Evolutionary conservation across 2,888 invertebrate species (phyloP).

Genomic region (Andrena praecox): DNA sequence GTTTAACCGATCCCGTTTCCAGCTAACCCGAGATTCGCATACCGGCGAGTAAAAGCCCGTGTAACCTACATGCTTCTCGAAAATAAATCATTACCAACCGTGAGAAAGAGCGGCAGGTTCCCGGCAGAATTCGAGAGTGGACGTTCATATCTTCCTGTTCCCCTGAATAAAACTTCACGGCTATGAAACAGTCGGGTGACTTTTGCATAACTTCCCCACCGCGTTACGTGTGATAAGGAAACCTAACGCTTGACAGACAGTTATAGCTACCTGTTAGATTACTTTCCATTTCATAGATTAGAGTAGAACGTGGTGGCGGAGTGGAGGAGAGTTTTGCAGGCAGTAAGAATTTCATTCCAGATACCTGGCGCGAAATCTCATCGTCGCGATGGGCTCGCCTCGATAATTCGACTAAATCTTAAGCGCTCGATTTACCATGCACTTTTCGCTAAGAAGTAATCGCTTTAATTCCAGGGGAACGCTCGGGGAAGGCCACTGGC

Average conservation of each 20-base stretch:
- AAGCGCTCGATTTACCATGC: neutral
- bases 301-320: too few species aligned
- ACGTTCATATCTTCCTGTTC: constrained; percentile 15
- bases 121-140: constrained; percentile 34
- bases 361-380: neutral
- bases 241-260: neutral
- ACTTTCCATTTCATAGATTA: neutral
- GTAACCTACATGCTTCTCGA: constrained; percentile 30
- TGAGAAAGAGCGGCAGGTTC: constrained; percentile 37
- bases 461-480: neutral
- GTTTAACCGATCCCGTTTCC: constrained; percentile 5
- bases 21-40: neutral
- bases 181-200: neutral
- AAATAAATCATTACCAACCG: constrained; percentile 54
- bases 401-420: neutral
- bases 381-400: too few species aligned
- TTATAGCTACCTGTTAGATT: neutral
- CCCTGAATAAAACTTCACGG: neutral
- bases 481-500: constrained; percentile 1
- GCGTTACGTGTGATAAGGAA: neutral
- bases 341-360: neutral
- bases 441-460: neutral
- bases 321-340: too few species aligned
- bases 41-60: neutral
- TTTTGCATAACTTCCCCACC: neutral